A percentile compares a stretch with the other conserved stretches of the same genome.
Evolutionary conservation across 2,888 invertebrate species (phyloP).

Genomic region (Acrocera orbiculus): DNA sequence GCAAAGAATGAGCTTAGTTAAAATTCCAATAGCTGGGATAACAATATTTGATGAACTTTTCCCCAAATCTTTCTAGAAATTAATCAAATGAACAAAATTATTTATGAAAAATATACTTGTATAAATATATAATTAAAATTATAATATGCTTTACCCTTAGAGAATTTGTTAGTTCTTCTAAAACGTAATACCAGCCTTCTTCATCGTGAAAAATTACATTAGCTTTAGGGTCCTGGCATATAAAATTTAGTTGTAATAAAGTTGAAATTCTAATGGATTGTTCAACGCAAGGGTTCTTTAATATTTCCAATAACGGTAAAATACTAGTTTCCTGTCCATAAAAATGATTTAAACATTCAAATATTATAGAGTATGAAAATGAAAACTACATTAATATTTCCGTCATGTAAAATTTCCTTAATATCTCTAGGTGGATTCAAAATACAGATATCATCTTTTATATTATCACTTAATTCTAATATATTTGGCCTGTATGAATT

Average conservation of each 20-base stretch:
- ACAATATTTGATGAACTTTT: constrained; percentile 18
- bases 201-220: constrained; percentile 16
- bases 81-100: background rate
- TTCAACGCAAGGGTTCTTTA: constrained; percentile 20
- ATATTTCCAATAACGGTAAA: constrained; percentile 18
- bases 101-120: too few species aligned
- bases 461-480: constrained; percentile 16
- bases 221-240: constrained; percentile 20
- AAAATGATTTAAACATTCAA: background rate
- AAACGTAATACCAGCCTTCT: constrained; percentile 15
- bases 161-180: constrained; percentile 18
- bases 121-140: too few species aligned
- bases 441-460: constrained; percentile 20
- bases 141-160: too few species aligned
- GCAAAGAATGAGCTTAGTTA: constrained; percentile 19
- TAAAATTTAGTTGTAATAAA: constrained; percentile 22
- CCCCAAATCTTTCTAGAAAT: constrained; percentile 8
- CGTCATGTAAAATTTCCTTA: constrained; percentile 17
- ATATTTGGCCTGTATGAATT: constrained; percentile 16
- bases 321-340: constrained; percentile 6
- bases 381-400: too few species aligned
- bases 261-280: constrained; percentile 23
- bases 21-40: constrained; percentile 20
- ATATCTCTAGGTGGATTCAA: constrained; percentile 16
- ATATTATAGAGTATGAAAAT: too few species aligned